Evolutionary conservation across 30 jellyfish, hydroid and myxozoan genomes (phyloP), one percentile per base, ranked within the genome.

Genomic region (Cassiopea xamachana): DNA sequence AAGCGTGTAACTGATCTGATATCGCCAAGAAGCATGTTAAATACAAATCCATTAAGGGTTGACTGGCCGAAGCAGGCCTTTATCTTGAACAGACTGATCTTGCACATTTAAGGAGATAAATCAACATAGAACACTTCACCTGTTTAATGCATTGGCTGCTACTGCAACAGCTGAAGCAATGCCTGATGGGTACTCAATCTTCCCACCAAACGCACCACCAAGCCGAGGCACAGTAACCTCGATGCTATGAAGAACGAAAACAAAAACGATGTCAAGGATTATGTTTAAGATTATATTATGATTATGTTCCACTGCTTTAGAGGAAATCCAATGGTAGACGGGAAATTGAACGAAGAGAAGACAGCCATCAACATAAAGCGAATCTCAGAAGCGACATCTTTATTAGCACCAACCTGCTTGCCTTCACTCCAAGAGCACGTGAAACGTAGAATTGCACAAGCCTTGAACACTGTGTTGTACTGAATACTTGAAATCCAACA

Each of bases 151-250:
- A 60, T 64, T 19, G 19, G 90, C 84, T 47, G 94, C 94, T 7
- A 87, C 90, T 18, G 94, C 94, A 77, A 62, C 86, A 50, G 94
- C 94, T 1, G 90, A 10, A n/a, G 94, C 94, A 64, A 87, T 55
- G 18, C 73, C 70, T 8, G 79, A 60, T 16, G 94, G 90, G 77
- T 78, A 79, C 27, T 79, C 86, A 17, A 79, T 87, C 69, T 87
- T 87, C 85, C 94, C 94, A 60, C 94, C 94, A 78, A 87, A 87
- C 18, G 83, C 94, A 77, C 94, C 94, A 62, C 94, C 94, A 47
- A 78, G 74, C 74, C 93, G 93, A 59, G 93, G 93, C 75, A 85
- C 93, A 18, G 51, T 73, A 2, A 85, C 87, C 14, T 85, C 93
- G 45, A 85, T 69, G 83, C 93, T 85, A 27, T 62, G 74, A 62